Conservation (phyloP, 2,113 vertebrate species). For the Nannobrachium achirus region DNA sequence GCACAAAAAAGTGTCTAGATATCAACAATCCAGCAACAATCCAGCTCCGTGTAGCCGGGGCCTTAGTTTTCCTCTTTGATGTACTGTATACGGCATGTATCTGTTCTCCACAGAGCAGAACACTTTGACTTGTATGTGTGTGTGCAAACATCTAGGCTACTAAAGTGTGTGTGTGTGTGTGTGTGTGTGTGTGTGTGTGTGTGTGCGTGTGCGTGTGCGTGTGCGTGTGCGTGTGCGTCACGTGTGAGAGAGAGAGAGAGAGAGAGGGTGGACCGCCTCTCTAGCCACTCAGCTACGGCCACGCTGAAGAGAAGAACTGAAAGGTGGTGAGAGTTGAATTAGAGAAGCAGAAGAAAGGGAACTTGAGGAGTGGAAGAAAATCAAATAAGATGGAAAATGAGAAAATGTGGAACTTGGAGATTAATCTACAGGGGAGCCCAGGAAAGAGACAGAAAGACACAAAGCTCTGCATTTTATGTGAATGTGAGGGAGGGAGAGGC, state of each 20-base stretch:
- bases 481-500: not conserved
- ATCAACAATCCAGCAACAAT: too few relatives aligned
- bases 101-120: too few relatives aligned
- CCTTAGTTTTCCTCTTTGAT: too few relatives aligned
- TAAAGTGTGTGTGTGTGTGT: slow-evolving; percentile 3
- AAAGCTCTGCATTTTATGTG: slow-evolving; percentile 7
- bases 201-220: slow-evolving; percentile 5
- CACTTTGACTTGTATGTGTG: too few relatives aligned
- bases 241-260: not conserved
- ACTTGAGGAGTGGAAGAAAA: too few relatives aligned
- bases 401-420: too few relatives aligned
- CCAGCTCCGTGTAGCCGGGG: too few relatives aligned
- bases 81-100: too few relatives aligned
- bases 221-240: too few relatives aligned
- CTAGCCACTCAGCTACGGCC: too few relatives aligned
- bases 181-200: slow-evolving; percentile 7
- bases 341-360: not conserved
- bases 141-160: not conserved
- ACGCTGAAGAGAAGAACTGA: not conserved
- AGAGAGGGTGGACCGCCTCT: not conserved
- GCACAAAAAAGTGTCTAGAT: too few relatives aligned
- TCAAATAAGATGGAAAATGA: not conserved
- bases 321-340: not conserved
- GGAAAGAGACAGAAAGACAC: not conserved
- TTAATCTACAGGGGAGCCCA: not conserved